Evolutionary conservation across 2,113 vertebrate genomes (phyloP), one percentile per base, ranked within the genome.

Genomic region (Todiramphus chloris): DNA sequence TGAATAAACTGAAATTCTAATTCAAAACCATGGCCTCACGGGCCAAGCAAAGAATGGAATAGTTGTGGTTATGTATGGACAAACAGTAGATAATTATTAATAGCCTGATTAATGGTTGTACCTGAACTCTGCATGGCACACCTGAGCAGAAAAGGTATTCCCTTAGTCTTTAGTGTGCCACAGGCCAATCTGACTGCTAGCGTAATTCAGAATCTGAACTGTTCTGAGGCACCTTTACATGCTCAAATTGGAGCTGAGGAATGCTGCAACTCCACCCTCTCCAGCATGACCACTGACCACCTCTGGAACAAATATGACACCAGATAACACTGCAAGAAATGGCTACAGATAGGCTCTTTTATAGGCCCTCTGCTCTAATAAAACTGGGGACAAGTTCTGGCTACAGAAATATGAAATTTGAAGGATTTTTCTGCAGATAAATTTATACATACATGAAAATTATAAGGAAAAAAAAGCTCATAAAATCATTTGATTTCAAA

Each of bases 261-360:
- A 68, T 24, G 27, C 67, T 93, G n/a, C 17, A 85, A 20, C 24
- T 63, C 58, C 63, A 35, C n/a, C 5, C 10, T 30, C 37, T 70
- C 11, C 51, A 41, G 19, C 0, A 0, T 25, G 35, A 58, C 58
- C 55, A 18, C 27, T 79, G 56, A 28, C 19, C 31, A 81, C 21
- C 18, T 69, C 31, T 33, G 70, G 43, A 41, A 56, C 10, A 76
- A 48, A 76, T 7, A 48, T 5, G 17, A 31, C 9, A 16, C n/a
- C 63, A 69, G 62, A 64, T 31, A 69, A 80, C 9, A 56, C 17
- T 83, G 27, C 33, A 80, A 83, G 39, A 84, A 81, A 43, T 15
- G 21, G 27, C 56, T 89, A 39, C 30, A 16, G 8, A 27, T 25
- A 50, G 9, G 3, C 15, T 74, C 9, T 20, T 37, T 50, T 39